Evolutionary conservation across 2,113 vertebrate genomes (phyloP), one percentile per base, ranked within the genome.

Genomic region (Lasiurus cinereus): DNA sequence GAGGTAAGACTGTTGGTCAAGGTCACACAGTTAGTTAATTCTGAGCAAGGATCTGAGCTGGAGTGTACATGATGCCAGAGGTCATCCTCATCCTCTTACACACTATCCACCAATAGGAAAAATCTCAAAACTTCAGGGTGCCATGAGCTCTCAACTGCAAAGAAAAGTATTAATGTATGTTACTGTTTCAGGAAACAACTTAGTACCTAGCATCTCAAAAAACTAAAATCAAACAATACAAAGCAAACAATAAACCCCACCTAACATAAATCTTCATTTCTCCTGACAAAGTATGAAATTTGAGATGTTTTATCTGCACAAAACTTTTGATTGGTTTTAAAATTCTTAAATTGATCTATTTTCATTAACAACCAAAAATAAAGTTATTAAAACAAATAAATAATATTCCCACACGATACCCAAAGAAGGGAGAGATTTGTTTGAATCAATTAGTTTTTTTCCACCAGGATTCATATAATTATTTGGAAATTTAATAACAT

Each of bases 311-410:
- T 54, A 7, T 18, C 9, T 13, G 13, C 21, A 48, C 5, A 24
- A 59, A 82, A 64, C 79, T 83, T 83, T 46, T 83, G 36, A 8
- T 64, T 83, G 79, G 21, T 66, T 94, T 93, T 66, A 76, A 80
- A 85, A 91, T 82, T 31, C 19, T 76, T 91, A 67, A 19, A 73
- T 31, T 66, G 74, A 64, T 24, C 76, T 69, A 73, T 79, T 54
- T 83, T 67, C 27, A 88, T 15, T 56, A 76, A 74, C 3, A 70
- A 76, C 2, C 21, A n/a, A 67, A 52, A 11, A 52, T 27, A 74
- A 69, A 79, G 7, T 7, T 52, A 52, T 91, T 82, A 31, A 69
- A 87, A 54, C 3, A 78, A 69, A 64, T 59, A 54, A 52, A 54
- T 48, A 48, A 24, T 33, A 74, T 0, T 54, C 39, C 9, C 2